A percentile compares a stretch with the other conserved stretches of the same genome.
Evolutionary conservation across 2,113 vertebrate genomes (phyloP).

Genomic region (Deroptyus accipitrinus): DNA sequence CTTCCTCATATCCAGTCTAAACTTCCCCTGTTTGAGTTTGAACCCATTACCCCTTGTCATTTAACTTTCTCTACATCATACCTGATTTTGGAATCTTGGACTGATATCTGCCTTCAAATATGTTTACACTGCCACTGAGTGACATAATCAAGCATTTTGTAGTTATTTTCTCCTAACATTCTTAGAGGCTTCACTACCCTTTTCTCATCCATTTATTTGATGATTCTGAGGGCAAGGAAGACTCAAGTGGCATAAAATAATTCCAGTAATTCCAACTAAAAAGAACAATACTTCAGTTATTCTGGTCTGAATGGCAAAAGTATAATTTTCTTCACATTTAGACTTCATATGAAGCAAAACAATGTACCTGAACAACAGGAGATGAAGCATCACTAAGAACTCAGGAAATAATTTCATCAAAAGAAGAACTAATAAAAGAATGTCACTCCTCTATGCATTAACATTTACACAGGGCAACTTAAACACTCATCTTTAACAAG

Average conservation of each 20-base stretch:
- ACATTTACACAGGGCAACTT: background rate
- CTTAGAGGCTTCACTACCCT: background rate
- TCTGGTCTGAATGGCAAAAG: background rate
- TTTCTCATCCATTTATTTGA: background rate
- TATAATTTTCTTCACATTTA: background rate
- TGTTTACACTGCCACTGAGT: background rate
- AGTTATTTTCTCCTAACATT: background rate
- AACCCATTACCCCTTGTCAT: background rate
- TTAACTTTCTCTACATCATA: background rate
- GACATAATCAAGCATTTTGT: background rate
- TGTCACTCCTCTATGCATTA: background rate
- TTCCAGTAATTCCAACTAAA: background rate
- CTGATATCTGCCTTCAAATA: background rate
- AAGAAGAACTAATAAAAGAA: background rate
- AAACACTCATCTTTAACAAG: background rate
- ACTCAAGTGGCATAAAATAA: background rate
- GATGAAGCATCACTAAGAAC: background rate
- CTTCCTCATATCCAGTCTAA: no score
- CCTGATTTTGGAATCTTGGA: background rate
- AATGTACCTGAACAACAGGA: background rate
- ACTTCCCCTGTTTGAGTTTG: no score
- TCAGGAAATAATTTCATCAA: background rate
- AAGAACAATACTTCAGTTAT: background rate
- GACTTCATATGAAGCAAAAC: background rate
- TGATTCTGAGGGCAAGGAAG: background rate